Evolutionary conservation across 1,140 invertebrate genomes (phyloP), one percentile per base, ranked within the genome.

Genomic region (Cotesia vestalis): DNA sequence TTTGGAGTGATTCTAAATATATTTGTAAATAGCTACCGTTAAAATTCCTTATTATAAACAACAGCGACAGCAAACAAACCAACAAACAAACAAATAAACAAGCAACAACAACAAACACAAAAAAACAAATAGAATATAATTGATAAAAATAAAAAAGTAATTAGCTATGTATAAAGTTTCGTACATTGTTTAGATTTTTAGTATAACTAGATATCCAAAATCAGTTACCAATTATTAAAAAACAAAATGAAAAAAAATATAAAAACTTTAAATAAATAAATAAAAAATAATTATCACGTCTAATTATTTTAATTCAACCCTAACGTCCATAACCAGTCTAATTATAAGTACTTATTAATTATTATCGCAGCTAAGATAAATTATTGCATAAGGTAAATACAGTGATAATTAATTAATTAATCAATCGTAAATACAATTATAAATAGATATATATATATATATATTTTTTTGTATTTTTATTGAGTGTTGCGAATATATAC

Each of bases 401-500:
- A 17, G 27, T 59, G 4, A 17, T 27, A 57, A 57, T 27, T 27
- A 59, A 59, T n/a, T 59, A 59, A 17, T 59, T 46, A 46, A 46
- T 59, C 12, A 46, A 46, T 59, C 12, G 46, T 46, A 52, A 51
- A n/a, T 52, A 66, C 36, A 66, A 66, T n/a, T 20, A 57, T 46
- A 27, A 55, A 57, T 69, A 46, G 0, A 35, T 55, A n/a, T 35
- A n/a, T 46, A 55, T 46, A 11, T 46, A 46, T 46, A 53, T 75
- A 61, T 67, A 67, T 75, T 72, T 75, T 78, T 78, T 80, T 69
- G 40, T 76, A 74, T 71, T 81, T 84, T 86, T 85, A 85, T 86
- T 85, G 83, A 86, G 83, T 84, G 78, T 84, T 85, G 80, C 83
- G 81, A 83, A 85, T 86, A 86, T 83, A 83, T 81, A 86, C 83